A percentile compares a stretch with the other conserved stretches of the same genome.
Conservation (phyloP, 2,113 vertebrate species). For the Dasyornis broadbenti region DNA sequence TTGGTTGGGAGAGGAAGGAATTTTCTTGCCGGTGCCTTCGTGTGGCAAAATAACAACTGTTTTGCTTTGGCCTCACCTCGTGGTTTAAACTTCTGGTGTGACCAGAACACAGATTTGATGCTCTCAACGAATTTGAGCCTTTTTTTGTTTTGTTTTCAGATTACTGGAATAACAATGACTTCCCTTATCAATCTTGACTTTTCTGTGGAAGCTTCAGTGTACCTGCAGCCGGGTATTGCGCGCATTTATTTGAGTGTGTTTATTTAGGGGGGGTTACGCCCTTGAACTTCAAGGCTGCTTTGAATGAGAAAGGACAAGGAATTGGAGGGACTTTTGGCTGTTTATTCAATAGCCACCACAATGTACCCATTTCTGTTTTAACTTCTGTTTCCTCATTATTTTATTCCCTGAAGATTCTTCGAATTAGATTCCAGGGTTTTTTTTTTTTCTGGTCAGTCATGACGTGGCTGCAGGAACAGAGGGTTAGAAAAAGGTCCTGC, state of each 20-base stretch:
- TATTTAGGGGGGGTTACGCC: background rate
- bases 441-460: background rate
- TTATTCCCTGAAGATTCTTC: background rate
- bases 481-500: background rate
- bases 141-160: background rate
- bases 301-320: background rate
- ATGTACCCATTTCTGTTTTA: background rate
- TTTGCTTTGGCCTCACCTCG: background rate
- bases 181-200: background rate
- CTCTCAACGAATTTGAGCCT: background rate
- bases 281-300: background rate
- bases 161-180: background rate
- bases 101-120: background rate
- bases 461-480: rapidly evolving
- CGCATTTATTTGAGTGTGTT: rapidly evolving
- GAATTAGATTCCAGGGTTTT: background rate
- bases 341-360: background rate
- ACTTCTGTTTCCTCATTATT: background rate
- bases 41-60: background rate
- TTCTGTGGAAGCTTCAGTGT: rapidly evolving
- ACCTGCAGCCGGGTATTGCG: background rate
- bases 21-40: background rate
- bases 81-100: background rate
- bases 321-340: background rate
- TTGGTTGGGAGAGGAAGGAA: background rate